Base-by-base conservation (phyloP, 2,797 vertebrate genomes). In the Hephaestus fuliginosus region DNA sequence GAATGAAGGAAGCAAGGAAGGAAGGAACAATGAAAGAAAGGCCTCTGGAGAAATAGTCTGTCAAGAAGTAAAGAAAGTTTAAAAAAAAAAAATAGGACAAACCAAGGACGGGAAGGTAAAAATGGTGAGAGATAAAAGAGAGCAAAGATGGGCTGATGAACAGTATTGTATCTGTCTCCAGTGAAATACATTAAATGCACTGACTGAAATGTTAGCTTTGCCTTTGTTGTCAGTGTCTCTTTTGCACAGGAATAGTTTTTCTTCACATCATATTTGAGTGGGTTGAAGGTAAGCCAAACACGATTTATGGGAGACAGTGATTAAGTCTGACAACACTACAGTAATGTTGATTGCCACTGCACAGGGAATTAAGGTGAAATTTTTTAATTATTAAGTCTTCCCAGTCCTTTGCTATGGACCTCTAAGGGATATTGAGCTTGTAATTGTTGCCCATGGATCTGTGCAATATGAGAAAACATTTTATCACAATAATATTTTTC, bases 21-120 rank as follows among this genome's bases (percentile, higher is more conserved):
- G 20, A 69, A 49, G 30, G 5, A 68, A 25, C 30, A 33, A 33
- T 33, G 12, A 39, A 56, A 70, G 39, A 62, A 3, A 60, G 28
- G 58, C 70, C 28, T 80, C 28, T 62, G 9, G 70, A 78, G 64
- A 39, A 17, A 64, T 36, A 39, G 49, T 76, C 51, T 57, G 4
- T 9, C 2, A 73, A 71, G 51, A 75, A 57, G 53, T 33, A 41
- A 33, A 46, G 25, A 20, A 39, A 49, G 43, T 57, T 80, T 28
- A 18, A 46, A 68, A n/a, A 61, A 71, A 82, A 20, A 44, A 67
- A 44, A 44, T 4, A 77, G 67, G 74, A 78, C 74, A 66, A 72
- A 80, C 22, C 81, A 86, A 90, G 83, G 82, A 70, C 78, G 43
- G 66, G 70, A 62, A 71, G 49, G 49, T 73, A 80, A 52, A 86